Evolutionary conservation across 2,113 vertebrate genomes (phyloP), one percentile per base, ranked within the genome.

Genomic region (Tympanuchus pallidicinctus): DNA sequence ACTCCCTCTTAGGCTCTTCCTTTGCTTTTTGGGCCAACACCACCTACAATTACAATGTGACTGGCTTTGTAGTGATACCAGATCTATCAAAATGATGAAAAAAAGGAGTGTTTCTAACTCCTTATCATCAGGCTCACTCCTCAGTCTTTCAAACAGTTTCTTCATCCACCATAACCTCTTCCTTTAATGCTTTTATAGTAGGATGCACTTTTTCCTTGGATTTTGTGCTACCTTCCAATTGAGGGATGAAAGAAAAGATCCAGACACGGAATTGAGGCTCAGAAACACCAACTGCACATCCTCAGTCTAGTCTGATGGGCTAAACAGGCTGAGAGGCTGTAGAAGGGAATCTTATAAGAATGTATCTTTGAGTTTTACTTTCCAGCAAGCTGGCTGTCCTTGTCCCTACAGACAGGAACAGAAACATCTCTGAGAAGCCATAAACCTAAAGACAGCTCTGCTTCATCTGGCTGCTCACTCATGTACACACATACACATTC

Each of bases 251-350:
- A 52, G 25, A 71, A 52, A 82, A 6, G 18, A 50, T 10, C 5
- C 27, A 52, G 3, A 11, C 38, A 48, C 17, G 45, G 36, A 50
- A n/a, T 16, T 27, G 15, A 77, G 72, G 34, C 34, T 64, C 21
- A 78, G 61, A 73, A 50, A 17, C 3, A 2, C 7, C 4, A 16
- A 0, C 0, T 30, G 20, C 13, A 60, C 32, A 3, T 30, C 16
- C 65, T 70, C 15, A 22, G 6, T 48, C n/a, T 7, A 52, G 13
- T 66, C 3, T 43, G 45, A 72, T 19, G 52, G 6, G 8, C 6
- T 11, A 71, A 61, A 36, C 14, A 27, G 3, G 13, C 12, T 34
- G 28, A 74, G 4, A 8, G 28, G 10, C 14, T 4, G 8, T 59
- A 50, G 48, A 67, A 89, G 28, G 6, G 40, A 77, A 85, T 32